Conservation (phyloP, 2,113 vertebrate species). For the Tetrao urogallus region DNA sequence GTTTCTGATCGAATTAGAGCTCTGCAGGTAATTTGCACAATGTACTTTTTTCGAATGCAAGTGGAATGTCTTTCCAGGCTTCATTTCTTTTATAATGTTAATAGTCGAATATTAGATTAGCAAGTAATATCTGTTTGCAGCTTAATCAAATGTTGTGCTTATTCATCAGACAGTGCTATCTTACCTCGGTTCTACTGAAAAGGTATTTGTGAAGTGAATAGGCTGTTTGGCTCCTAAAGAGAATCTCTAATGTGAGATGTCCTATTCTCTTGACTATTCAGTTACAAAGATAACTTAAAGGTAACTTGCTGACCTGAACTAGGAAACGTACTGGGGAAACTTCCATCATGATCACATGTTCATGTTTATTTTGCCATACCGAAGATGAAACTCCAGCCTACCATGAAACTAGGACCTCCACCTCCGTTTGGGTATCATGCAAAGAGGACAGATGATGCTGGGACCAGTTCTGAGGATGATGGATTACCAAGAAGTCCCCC, state of each 20-base stretch:
- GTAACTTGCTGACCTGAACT: background rate
- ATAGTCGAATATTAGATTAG: background rate
- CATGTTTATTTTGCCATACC: slow-evolving; percentile 29
- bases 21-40: slow-evolving; percentile 84
- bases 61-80: background rate
- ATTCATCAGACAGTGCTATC: background rate
- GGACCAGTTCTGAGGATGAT: slow-evolving; percentile 84
- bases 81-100: background rate
- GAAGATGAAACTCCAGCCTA: slow-evolving; percentile 91
- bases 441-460: slow-evolving; percentile 80
- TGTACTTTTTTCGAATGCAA: background rate
- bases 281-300: background rate
- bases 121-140: background rate
- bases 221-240: background rate
- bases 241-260: background rate
- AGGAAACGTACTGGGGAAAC: background rate
- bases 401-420: slow-evolving; percentile 87
- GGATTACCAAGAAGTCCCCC: slow-evolving; percentile 81
- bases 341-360: background rate
- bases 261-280: background rate
- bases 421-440: slow-evolving; percentile 76
- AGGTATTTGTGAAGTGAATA: background rate
- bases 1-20: slow-evolving; percentile 89
- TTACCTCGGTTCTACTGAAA: background rate
- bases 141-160: background rate